Evolutionary conservation across 2,797 vertebrate species (phyloP).

Genomic region (Xerus rutilus): DNA sequence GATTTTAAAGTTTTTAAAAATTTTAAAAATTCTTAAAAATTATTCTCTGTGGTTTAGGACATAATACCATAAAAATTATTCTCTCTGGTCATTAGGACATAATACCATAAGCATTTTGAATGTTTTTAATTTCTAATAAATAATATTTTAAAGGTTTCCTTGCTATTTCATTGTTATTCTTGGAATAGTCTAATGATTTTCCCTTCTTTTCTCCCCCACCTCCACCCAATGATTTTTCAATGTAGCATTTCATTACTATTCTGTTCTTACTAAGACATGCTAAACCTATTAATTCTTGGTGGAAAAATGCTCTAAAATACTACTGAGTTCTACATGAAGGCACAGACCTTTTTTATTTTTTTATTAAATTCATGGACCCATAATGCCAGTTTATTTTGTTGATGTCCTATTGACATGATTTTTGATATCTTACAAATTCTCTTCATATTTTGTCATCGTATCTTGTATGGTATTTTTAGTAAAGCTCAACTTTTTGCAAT

Average conservation of each 20-base stretch:
- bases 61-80: slow-evolving; percentile 6
- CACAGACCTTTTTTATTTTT: neutral
- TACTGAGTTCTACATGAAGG: neutral
- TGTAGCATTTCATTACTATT: slow-evolving; percentile 31
- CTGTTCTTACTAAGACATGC: neutral
- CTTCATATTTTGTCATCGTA: neutral
- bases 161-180: slow-evolving; percentile 43
- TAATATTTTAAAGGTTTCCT: neutral
- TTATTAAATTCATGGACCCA: neutral
- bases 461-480: neutral
- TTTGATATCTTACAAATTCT: slow-evolving; percentile 39
- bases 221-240: slow-evolving; percentile 24
- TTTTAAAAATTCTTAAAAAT: neutral
- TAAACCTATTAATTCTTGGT: neutral
- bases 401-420: neutral
- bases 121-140: slow-evolving; percentile 5
- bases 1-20: neutral
- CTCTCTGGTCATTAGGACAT: neutral
- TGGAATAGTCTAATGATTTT: neutral
- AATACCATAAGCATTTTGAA: slow-evolving; percentile 39
- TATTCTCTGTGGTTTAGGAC: neutral
- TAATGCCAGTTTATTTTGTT: neutral
- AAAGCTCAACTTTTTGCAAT: neutral
- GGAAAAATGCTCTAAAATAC: slow-evolving; percentile 42
- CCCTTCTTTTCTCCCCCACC: no score